These are phyloP conservation scores for Mesitornis unicolor DNA, from an alignment of 2,113 vertebrate genomes.

Conservation along the genomic window DNA sequence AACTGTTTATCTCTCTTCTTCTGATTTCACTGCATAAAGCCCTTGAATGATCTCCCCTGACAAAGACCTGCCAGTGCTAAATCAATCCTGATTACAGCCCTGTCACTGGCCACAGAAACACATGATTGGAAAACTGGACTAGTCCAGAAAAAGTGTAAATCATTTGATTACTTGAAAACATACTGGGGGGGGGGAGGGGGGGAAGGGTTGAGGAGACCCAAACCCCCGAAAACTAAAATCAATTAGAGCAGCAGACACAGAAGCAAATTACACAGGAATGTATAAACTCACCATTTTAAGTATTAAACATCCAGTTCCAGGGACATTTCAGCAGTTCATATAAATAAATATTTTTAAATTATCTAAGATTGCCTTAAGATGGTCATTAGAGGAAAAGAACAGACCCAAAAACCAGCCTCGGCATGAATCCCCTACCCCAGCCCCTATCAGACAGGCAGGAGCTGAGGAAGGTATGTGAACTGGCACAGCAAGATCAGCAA, in stretches of 20 bases:
- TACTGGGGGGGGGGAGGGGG: too few species aligned
- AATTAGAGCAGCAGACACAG: background rate
- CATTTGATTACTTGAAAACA: background rate
- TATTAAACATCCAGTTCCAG: background rate
- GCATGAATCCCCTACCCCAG: background rate
- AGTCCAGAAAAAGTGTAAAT: background rate
- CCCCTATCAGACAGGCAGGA: background rate
- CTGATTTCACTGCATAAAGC: background rate
- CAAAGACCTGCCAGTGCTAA: background rate
- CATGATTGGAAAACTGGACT: background rate
- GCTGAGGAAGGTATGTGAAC: background rate
- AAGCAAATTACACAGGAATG: background rate
- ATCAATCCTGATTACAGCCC: background rate
- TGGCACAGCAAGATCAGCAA: background rate
- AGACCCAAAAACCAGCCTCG: background rate
- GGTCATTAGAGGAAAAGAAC: background rate
- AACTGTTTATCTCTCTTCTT: background rate
- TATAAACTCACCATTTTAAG: background rate
- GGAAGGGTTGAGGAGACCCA: too few species aligned
- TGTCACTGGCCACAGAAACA: background rate
- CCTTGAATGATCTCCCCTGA: background rate
- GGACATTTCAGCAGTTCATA: background rate
- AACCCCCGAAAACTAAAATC: fast-evolving
- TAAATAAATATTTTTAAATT: background rate
- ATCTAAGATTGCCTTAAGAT: background rate